Percentiles rank a stretch among this genome's conserved stretches.
Conservation (phyloP, 2,888 invertebrate species). For the Acleris holmiana region DNA sequence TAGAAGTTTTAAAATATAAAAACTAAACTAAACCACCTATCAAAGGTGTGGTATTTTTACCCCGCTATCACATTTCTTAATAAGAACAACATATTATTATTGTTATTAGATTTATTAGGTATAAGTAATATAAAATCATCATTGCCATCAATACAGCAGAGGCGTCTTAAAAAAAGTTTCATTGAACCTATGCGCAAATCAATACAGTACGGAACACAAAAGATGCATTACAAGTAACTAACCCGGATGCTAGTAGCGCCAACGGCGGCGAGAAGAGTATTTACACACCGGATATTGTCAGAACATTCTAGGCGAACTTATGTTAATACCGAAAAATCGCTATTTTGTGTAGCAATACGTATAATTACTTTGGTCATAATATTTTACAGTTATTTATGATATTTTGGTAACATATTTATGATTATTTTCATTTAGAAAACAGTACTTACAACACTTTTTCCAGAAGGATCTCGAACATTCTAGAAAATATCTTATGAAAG, state of each 20-base stretch:
- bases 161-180: too few species aligned
- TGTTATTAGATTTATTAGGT: too few species aligned
- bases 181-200: constrained; percentile 20
- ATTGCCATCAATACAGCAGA: too few species aligned
- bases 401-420: constrained; percentile 3
- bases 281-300: constrained; percentile 57
- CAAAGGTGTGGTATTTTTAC: too few species aligned
- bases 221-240: constrained; percentile 34
- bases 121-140: too few species aligned
- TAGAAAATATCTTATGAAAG: constrained; percentile 49
- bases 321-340: constrained; percentile 33
- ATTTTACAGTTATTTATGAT: neutral
- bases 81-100: too few species aligned
- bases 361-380: neutral
- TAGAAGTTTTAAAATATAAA: too few species aligned
- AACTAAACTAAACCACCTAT: too few species aligned
- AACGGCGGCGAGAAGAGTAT: constrained; percentile 51
- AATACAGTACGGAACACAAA: constrained; percentile 21
- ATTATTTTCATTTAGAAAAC: constrained; percentile 45
- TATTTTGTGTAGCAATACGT: constrained; percentile 42
- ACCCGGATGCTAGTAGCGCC: constrained; percentile 62
- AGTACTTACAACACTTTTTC: constrained; percentile 36
- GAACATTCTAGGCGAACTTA: constrained; percentile 66
- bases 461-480: constrained; percentile 68
- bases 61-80: too few species aligned